Conservation (phyloP, 2,888 invertebrate species). For the Epsilonema sp. region DNA sequence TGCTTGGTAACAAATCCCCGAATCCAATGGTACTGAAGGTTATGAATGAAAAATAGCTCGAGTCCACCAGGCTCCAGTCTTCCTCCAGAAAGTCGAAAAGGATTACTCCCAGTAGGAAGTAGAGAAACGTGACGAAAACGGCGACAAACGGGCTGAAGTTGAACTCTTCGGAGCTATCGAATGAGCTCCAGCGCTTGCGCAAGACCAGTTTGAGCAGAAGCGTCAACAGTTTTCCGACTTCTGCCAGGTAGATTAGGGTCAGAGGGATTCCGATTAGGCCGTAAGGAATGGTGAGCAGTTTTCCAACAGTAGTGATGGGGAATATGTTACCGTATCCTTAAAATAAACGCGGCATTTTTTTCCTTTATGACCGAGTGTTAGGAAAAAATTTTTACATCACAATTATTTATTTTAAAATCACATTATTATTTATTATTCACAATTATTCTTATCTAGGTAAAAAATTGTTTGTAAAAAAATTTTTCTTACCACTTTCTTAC, state of each 20-base stretch:
- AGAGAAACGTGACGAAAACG: not conserved
- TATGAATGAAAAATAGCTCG: conserved; percentile 11
- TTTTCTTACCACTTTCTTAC: not conserved
- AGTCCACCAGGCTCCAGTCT: conserved; percentile 4
- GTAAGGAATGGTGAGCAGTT: not conserved
- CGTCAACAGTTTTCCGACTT: not conserved
- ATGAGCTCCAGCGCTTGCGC: not conserved
- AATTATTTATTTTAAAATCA: too few species aligned
- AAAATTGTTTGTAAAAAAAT: not conserved
- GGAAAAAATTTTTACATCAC: too few species aligned
- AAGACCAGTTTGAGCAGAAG: not conserved
- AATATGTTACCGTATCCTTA: not conserved
- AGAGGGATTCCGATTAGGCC: not conserved
- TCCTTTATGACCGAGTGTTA: too few species aligned
- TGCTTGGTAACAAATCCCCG: conserved; percentile 4
- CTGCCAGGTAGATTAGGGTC: not conserved
- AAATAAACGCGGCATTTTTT: too few species aligned
- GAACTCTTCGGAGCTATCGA: conserved; percentile 2
- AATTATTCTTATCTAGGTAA: too few species aligned
- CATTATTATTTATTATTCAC: too few species aligned
- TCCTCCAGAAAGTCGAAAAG: not conserved
- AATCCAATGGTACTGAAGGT: conserved; percentile 6
- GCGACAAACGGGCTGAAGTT: not conserved
- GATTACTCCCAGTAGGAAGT: not conserved
- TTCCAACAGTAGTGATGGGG: not conserved